phyloP scores from a whole-genome alignment of 1,140 invertebrate species.

The Tetramorium simillimum region DNA sequence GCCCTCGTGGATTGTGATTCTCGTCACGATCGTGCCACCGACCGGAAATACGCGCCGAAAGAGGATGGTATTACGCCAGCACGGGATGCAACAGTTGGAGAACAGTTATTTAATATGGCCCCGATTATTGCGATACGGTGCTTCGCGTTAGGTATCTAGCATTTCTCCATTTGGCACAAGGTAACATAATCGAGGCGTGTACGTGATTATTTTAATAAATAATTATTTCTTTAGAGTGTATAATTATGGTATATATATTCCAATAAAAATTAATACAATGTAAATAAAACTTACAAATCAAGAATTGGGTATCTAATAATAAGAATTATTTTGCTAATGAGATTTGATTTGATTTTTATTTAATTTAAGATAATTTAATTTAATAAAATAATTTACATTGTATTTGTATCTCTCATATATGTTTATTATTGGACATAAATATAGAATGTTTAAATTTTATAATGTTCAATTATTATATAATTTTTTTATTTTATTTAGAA shows the following conservation, averaged over 20 bases:
- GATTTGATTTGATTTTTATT: neutral
- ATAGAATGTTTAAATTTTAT: neutral
- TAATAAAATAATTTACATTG: neutral
- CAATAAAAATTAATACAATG: neutral
- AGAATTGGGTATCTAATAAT: neutral
- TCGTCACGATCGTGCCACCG: slow-evolving; percentile 21
- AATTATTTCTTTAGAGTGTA: neutral
- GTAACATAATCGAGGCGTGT: neutral
- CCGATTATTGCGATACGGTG: slow-evolving; percentile 24
- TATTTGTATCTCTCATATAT: neutral
- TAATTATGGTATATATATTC: neutral
- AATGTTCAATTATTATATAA: neutral
- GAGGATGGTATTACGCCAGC: neutral
- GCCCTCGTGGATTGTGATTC: slow-evolving; percentile 37
- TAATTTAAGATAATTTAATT: neutral
- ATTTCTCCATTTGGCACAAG: slow-evolving; percentile 24
- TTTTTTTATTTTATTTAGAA: neutral
- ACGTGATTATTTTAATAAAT: slow-evolving; percentile 7
- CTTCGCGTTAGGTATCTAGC: slow-evolving; percentile 17
- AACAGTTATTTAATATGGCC: slow-evolving; percentile 54
- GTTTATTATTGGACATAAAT: neutral
- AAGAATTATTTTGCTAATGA: neutral
- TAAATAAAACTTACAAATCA: neutral
- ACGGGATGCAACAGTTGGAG: slow-evolving; percentile 25
- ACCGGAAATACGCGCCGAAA: slow-evolving; percentile 47